Percentiles rank a stretch among this genome's conserved stretches.
Evolutionary conservation across 2,888 invertebrate genomes (phyloP).

Genomic region (Luffia ferchaultella): DNA sequence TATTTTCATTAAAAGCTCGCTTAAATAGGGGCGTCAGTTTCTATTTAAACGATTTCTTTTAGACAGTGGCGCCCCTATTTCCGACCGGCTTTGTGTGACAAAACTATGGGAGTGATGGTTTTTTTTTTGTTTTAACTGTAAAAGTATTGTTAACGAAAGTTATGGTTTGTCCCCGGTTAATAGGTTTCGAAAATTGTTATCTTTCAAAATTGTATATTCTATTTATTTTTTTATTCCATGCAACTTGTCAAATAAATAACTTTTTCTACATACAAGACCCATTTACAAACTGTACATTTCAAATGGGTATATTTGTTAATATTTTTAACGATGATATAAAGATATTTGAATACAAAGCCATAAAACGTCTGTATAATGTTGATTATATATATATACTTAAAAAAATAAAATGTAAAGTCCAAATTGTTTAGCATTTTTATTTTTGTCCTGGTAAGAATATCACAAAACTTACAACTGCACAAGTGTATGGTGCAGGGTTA

Average conservation of each 20-base stretch:
- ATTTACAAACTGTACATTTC: constrained; percentile 62
- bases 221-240: background rate
- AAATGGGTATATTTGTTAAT: constrained; percentile 65
- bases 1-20: background rate
- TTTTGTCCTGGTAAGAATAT: background rate
- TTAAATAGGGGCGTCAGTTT: background rate
- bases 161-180: background rate
- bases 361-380: constrained; percentile 63
- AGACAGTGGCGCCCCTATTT: background rate
- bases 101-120: background rate
- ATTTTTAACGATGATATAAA: constrained; percentile 61
- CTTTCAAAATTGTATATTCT: background rate
- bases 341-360: constrained; percentile 63
- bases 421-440: constrained; percentile 10
- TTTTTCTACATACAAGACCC: constrained; percentile 60
- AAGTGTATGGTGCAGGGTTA: too few species aligned
- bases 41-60: background rate
- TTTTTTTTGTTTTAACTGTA: background rate
- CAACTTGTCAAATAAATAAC: constrained; percentile 8
- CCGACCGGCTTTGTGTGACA: background rate
- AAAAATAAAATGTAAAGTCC: constrained; percentile 41
- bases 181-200: background rate
- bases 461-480: too few species aligned
- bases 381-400: constrained; percentile 49
- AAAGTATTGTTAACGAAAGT: background rate